Conservation (phyloP, 2,797 vertebrate species). For the Natrix natrix region DNA sequence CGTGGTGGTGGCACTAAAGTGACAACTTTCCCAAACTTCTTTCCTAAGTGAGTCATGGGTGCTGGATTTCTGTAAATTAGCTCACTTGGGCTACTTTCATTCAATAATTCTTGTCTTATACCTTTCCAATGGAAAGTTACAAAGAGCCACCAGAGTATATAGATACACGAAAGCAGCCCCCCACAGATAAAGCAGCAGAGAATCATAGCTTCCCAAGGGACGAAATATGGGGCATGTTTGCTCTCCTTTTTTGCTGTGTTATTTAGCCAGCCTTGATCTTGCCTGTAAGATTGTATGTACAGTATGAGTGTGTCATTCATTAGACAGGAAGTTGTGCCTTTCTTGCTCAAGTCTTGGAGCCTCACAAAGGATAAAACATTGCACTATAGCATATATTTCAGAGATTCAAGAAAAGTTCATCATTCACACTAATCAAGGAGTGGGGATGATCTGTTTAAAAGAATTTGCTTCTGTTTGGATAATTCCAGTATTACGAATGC, state of each 20-base stretch:
- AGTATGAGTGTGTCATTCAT: not conserved
- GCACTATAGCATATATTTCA: not conserved
- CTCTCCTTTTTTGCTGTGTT: not conserved
- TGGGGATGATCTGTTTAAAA: not conserved
- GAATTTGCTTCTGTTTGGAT: not conserved
- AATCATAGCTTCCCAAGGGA: not conserved
- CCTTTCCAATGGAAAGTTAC: not conserved
- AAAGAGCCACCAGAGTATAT: not conserved
- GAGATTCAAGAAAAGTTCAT: not conserved
- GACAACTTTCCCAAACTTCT: not conserved
- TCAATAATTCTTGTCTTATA: not conserved
- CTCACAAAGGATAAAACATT: not conserved
- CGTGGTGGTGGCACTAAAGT: not conserved
- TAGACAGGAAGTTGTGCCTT: not conserved
- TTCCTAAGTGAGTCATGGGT: not conserved
- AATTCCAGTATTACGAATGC: not conserved
- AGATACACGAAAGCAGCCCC: not conserved
- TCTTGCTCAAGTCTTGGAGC: not conserved
- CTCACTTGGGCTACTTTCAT: not conserved
- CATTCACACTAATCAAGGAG: not conserved
- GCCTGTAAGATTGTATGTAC: not conserved
- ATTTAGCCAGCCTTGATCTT: not conserved
- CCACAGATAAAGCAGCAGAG: not conserved
- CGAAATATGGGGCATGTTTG: not conserved
- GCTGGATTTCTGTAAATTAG: not conserved